phyloP scores from a whole-genome alignment of 2,888 invertebrate species.

The Lycophotia porphyrea region DNA sequence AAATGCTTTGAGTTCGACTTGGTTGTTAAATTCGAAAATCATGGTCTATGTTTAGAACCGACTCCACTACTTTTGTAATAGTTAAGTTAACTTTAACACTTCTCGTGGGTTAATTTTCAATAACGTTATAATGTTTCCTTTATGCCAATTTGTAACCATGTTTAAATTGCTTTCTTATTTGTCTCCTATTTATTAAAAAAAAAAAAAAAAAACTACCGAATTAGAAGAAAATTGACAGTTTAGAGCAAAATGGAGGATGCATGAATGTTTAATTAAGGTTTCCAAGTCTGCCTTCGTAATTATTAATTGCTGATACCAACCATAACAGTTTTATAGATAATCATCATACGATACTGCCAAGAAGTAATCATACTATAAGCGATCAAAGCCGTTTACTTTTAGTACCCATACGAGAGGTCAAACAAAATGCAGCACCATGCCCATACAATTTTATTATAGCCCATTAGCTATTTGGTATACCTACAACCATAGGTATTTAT shows the following conservation, averaged over 20 bases:
- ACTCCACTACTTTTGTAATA: not conserved
- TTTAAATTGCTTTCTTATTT: not conserved
- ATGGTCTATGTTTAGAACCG: not conserved
- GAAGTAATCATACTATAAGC: too few species aligned
- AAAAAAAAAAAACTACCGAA: not conserved
- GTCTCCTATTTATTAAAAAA: not conserved
- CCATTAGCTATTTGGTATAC: too few species aligned
- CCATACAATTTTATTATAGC: not conserved
- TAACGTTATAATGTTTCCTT: not conserved
- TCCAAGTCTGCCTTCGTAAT: not conserved
- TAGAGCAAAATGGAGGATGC: not conserved
- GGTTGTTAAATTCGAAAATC: constrained; percentile 14
- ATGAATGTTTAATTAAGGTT: not conserved
- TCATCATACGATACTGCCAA: too few species aligned
- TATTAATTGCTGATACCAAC: too few species aligned
- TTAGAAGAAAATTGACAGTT: not conserved
- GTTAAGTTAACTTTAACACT: not conserved
- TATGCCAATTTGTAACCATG: not conserved
- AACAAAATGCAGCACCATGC: not conserved
- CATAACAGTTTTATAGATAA: too few species aligned
- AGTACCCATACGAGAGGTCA: not conserved
- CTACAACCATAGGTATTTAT: too few species aligned
- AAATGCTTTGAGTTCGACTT: too few species aligned
- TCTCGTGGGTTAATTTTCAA: not conserved
- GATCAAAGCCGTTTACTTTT: too few species aligned